These are phyloP conservation scores for Rhagonycha lutea DNA, from an alignment of 2,888 invertebrate species.

Conservation along the genomic window DNA sequence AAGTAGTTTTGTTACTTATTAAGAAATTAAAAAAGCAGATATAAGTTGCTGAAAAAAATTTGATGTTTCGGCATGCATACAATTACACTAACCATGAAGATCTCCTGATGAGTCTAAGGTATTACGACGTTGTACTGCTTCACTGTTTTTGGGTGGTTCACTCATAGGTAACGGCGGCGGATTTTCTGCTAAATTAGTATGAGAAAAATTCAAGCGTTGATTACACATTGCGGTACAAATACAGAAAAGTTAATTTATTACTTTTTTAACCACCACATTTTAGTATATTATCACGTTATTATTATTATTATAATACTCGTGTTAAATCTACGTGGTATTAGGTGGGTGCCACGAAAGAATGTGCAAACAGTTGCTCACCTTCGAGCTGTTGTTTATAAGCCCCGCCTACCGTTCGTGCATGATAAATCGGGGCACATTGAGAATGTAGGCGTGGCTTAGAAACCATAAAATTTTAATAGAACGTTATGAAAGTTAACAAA, in stretches of 20 bases:
- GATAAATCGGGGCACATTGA: too few species aligned
- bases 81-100: conserved; percentile 50
- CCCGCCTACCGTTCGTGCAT: too few species aligned
- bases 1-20: background rate
- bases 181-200: conserved; percentile 56
- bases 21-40: background rate
- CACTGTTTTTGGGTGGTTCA: conserved; percentile 57
- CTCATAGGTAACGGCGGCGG: conserved; percentile 64
- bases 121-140: conserved; percentile 43
- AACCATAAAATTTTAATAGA: too few species aligned
- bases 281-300: background rate
- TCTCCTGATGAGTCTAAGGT: conserved; percentile 49
- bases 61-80: background rate
- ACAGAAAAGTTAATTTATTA: background rate
- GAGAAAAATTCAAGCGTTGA: background rate
- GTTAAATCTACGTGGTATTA: background rate
- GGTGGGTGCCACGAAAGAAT: background rate
- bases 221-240: conserved; percentile 1
- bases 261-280: background rate
- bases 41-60: background rate
- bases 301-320: background rate
- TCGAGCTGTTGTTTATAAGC: too few species aligned
- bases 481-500: too few species aligned
- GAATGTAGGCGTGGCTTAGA: too few species aligned
- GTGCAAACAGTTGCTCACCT: background rate